Percentiles rank a stretch among this genome's conserved stretches.
phyloP scores from a whole-genome alignment of 2,113 vertebrate species.

The Silurus asotus region DNA sequence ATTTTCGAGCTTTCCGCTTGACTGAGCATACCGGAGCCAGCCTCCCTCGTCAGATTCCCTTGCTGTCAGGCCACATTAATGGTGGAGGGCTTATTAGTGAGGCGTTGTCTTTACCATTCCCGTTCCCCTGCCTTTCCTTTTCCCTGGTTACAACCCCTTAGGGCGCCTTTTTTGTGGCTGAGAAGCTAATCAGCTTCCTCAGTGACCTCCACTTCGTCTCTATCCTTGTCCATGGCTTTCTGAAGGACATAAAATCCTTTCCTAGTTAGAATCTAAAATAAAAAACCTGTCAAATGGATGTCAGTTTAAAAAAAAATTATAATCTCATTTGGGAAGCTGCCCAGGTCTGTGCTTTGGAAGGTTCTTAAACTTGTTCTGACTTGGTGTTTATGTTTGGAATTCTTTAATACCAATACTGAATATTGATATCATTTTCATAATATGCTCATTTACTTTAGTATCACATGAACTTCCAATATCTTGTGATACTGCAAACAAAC shows the following conservation, averaged over 20 bases:
- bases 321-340: not conserved
- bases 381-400: not conserved
- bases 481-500: not conserved
- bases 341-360: not conserved
- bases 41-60: constrained; percentile 72
- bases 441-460: not conserved
- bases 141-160: constrained; percentile 61
- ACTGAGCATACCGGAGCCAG: constrained; percentile 72
- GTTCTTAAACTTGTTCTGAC: not conserved
- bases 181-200: constrained; percentile 50
- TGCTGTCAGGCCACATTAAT: constrained; percentile 81
- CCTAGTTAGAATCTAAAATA: not conserved
- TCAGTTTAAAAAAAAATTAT: not conserved
- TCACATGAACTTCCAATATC: not conserved
- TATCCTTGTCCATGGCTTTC: constrained; percentile 10
- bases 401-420: not conserved
- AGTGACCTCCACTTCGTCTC: constrained; percentile 33
- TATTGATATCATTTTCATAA: not conserved
- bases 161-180: constrained; percentile 60
- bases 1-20: constrained; percentile 76
- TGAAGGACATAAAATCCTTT: not conserved
- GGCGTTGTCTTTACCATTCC: constrained; percentile 57
- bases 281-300: not conserved
- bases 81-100: constrained; percentile 76
- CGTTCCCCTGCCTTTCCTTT: constrained; percentile 3